Base-by-base conservation (phyloP, 1,140 invertebrate genomes). In the Bilobella aurantiaca region DNA sequence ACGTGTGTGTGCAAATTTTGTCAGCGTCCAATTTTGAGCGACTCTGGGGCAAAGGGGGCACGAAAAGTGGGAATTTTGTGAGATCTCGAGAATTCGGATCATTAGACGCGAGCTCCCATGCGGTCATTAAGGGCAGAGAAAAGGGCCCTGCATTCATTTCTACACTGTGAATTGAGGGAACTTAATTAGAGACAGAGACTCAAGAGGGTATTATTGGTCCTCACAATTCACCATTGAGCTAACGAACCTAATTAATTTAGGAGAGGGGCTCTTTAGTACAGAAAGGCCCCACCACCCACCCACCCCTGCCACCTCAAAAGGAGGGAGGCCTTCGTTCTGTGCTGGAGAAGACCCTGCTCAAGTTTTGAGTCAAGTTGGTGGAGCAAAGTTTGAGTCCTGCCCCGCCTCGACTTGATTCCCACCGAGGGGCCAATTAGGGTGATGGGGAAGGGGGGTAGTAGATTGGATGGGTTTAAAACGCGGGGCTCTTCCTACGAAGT, bases 181-280 rank as follows among this genome's bases (percentile, higher is more conserved):
- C 49, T 53, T 53, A 53, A 53, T 53, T 53, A 53, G 49, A 53
- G 49, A 23, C 12, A 53, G 23, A 23, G 49, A 53, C 12, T 53
- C 12, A 53, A 53, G 49, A 23, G 49, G 49, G 49, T 53, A 53
- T 53, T 53, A 53, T 53, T 53, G 12, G 49, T 53, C 14, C 14
- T 53, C 23, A 14, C 14, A 23, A 53, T 23, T 53, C 49, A 18
- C 49, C 12, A 23, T 29, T 59, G 58, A 59, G 28, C n/a, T 59
- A 59, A 59, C 58, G 31, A 59, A 59, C 14, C 58, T 29, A 59
- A 59, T 59, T 59, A 59, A 59, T 59, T 59, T 34, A 59, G 58
- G 8, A 8, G 58, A 29, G 23, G 16, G 5, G 25, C 25, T 59
- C 49, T 18, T 42, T 42, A 18, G 34, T 42, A 18, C n/a, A n/a